phyloP scores from a whole-genome alignment of 2,113 vertebrate genomes.

The Semnornis frantzii region DNA sequence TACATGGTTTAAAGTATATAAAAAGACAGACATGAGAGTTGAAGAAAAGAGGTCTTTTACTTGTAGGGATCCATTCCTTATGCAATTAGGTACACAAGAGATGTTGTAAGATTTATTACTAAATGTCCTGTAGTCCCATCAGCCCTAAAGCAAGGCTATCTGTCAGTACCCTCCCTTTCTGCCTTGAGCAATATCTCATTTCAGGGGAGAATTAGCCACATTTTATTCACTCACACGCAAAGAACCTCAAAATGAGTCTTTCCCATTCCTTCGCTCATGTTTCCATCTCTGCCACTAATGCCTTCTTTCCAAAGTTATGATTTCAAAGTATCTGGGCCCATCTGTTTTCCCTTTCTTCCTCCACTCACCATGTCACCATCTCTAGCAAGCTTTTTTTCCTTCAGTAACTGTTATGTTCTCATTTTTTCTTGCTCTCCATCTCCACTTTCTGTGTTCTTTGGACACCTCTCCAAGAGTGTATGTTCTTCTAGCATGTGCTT shows the following conservation, averaged over 20 bases:
- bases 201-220: background rate
- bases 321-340: background rate
- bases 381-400: background rate
- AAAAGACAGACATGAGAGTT: background rate
- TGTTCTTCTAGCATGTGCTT: background rate
- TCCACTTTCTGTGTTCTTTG: conserved; percentile 2
- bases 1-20: background rate
- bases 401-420: background rate
- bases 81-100: background rate
- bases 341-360: background rate
- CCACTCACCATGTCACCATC: background rate
- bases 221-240: background rate
- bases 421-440: background rate
- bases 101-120: background rate
- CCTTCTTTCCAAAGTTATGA: background rate
- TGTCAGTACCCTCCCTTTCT: background rate
- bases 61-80: background rate
- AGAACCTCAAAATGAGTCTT: background rate
- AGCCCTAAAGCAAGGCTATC: background rate
- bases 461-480: background rate
- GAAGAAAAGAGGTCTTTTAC: background rate
- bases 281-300: background rate
- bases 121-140: background rate
- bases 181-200: background rate
- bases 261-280: background rate